Conservation (phyloP, 2,113 vertebrate species). For the Pteruthius melanotis region DNA sequence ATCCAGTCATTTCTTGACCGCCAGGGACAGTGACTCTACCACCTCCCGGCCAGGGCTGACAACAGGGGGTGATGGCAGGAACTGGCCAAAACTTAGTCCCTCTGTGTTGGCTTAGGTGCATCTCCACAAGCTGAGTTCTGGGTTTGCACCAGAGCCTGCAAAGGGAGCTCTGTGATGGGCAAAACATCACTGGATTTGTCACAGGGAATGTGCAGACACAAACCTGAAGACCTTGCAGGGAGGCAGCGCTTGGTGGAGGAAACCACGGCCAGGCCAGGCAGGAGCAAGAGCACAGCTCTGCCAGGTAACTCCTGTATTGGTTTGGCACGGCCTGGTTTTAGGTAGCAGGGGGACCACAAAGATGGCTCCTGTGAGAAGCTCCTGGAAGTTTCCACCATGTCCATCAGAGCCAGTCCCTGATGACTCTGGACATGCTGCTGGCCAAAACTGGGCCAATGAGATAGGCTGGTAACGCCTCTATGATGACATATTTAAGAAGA, state of each 20-base stretch:
- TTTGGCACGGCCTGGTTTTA: too few relatives aligned
- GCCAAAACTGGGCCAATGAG: too few relatives aligned
- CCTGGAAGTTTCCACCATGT: too few relatives aligned
- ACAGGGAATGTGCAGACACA: not conserved
- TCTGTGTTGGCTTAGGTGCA: rapidly evolving
- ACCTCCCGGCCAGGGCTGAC: not conserved
- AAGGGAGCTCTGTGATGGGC: rapidly evolving
- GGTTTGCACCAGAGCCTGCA: not conserved
- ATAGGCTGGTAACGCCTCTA: too few relatives aligned
- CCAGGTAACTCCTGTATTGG: not conserved
- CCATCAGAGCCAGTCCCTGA: too few relatives aligned
- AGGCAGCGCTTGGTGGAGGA: not conserved
- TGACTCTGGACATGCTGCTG: too few relatives aligned
- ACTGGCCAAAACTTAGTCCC: not conserved
- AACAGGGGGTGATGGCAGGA: not conserved
- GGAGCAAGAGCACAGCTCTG: rapidly evolving
- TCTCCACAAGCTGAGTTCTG: not conserved
- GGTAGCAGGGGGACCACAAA: too few relatives aligned
- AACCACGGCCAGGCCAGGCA: rapidly evolving
- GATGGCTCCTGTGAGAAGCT: too few relatives aligned
- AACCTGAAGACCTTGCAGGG: not conserved
- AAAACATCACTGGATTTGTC: rapidly evolving
- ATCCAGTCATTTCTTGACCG: not conserved
- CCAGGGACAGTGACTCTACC: not conserved
- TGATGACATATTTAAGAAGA: too few relatives aligned